Conservation (phyloP, 2,113 vertebrate species). For the Cyanistes caeruleus region DNA sequence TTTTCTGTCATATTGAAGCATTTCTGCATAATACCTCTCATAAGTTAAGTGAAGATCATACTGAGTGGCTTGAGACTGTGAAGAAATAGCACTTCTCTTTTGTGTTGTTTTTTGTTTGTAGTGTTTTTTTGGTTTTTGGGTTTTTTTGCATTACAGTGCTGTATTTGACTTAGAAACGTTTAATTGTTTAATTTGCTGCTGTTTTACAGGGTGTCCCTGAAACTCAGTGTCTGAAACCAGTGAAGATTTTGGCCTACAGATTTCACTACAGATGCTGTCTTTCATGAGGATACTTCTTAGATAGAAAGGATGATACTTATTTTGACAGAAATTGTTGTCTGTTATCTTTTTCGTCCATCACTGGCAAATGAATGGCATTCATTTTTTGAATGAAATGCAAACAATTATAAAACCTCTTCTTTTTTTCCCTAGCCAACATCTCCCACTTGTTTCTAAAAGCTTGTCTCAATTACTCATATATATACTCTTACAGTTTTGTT, state of each 20-base stretch:
- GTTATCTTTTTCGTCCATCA: neutral
- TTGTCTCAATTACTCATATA: neutral
- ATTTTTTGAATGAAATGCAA: neutral
- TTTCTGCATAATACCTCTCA: neutral
- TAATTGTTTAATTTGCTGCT: neutral
- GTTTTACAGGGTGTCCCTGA: neutral
- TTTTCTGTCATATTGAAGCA: neutral
- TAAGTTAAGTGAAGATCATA: neutral
- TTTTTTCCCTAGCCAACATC: rapidly evolving
- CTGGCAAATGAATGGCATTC: neutral
- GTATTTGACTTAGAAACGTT: neutral
- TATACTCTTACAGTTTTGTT: neutral
- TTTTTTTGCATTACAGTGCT: neutral
- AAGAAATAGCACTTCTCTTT: neutral
- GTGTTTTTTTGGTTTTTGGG: neutral
- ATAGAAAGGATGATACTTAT: rapidly evolving
- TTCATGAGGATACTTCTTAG: neutral
- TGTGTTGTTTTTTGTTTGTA: neutral
- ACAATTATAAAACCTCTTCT: rapidly evolving
- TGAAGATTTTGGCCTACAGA: neutral
- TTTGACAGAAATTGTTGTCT: neutral
- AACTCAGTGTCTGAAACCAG: neutral
- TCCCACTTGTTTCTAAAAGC: rapidly evolving
- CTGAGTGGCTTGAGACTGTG: rapidly evolving
- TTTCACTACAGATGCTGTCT: neutral